These are phyloP conservation scores for Tetragonula clypearis DNA, from an alignment of 1,140 invertebrate species.

Conservation along the genomic window DNA sequence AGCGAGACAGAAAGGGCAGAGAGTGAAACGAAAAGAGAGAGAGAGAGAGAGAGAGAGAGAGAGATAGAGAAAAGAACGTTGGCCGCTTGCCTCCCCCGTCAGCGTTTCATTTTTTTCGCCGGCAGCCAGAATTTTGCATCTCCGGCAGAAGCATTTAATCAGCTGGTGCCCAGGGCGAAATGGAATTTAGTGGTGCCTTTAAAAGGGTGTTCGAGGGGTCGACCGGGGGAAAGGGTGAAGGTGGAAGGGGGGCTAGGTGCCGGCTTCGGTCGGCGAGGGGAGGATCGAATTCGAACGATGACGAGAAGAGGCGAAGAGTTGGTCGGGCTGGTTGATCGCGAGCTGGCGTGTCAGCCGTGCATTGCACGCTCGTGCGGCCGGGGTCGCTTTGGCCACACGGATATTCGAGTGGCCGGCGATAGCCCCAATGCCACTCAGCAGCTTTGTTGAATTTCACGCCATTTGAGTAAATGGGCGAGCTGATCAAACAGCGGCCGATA, in stretches of 20 bases:
- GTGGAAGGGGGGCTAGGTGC: neutral
- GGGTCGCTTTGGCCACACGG: conserved; percentile 40
- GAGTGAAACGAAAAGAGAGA: conserved; percentile 44
- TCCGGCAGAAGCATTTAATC: conserved; percentile 66
- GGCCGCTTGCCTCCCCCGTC: neutral
- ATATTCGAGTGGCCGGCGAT: conserved; percentile 61
- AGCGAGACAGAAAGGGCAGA: neutral
- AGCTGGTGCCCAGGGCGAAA: conserved; percentile 58
- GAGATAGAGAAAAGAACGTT: conserved; percentile 10
- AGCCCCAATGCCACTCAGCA: conserved; percentile 69
- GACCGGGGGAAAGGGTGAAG: neutral
- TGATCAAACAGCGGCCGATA: conserved; percentile 76
- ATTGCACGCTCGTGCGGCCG: conserved; percentile 42
- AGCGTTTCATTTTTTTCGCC: conserved; percentile 53
- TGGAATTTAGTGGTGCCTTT: conserved; percentile 63
- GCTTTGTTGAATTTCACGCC: conserved; percentile 79
- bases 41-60: conserved; percentile 41
- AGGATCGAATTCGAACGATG: neutral
- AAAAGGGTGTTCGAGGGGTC: conserved; percentile 54
- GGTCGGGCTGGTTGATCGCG: neutral
- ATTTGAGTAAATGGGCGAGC: conserved; percentile 76
- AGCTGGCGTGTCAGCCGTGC: neutral
- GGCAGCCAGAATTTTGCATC: conserved; percentile 61
- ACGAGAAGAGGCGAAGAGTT: conserved; percentile 4
- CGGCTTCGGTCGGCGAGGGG: neutral